Evolutionary conservation across 2,888 invertebrate species (phyloP).

Genomic region (Ophion ellenae): DNA sequence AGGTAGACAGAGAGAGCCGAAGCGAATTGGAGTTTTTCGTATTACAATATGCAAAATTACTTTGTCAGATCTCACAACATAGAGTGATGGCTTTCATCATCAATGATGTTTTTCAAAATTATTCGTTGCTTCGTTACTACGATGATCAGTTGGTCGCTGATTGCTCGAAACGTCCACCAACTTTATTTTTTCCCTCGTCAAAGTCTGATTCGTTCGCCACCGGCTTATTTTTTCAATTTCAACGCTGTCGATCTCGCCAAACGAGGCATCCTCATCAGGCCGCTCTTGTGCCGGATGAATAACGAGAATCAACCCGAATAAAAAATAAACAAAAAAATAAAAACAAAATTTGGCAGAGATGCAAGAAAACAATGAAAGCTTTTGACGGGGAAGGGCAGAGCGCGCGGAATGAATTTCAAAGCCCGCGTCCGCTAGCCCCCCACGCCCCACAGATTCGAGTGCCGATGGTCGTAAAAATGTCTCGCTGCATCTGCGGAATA

Average conservation of each 20-base stretch:
- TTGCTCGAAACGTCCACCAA: neutral
- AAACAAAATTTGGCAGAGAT: conserved; percentile 9
- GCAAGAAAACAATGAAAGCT: conserved; percentile 44
- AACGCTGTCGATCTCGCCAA: conserved; percentile 4
- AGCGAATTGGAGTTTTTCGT: neutral
- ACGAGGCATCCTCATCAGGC: neutral
- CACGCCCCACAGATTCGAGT: neutral
- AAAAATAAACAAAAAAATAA: neutral
- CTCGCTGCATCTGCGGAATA: neutral
- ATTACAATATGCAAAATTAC: neutral
- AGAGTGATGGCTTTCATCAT: neutral
- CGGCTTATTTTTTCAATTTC: conserved; percentile 7
- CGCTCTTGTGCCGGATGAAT: conserved; percentile 29
- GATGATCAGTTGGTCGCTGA: neutral
- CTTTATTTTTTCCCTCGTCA: neutral
- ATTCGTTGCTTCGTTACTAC: neutral
- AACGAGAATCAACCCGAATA: neutral
- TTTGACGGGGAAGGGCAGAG: conserved; percentile 11
- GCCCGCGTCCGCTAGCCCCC: neutral
- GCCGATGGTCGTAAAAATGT: conserved; percentile 13
- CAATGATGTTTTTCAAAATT: neutral
- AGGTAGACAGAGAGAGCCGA: neutral
- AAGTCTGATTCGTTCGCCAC: neutral
- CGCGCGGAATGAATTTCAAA: conserved; percentile 45
- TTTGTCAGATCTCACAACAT: neutral